These are phyloP conservation scores for Proctacanthus coquilletti DNA, from an alignment of 1,140 invertebrate genomes.

Conservation along the genomic window DNA sequence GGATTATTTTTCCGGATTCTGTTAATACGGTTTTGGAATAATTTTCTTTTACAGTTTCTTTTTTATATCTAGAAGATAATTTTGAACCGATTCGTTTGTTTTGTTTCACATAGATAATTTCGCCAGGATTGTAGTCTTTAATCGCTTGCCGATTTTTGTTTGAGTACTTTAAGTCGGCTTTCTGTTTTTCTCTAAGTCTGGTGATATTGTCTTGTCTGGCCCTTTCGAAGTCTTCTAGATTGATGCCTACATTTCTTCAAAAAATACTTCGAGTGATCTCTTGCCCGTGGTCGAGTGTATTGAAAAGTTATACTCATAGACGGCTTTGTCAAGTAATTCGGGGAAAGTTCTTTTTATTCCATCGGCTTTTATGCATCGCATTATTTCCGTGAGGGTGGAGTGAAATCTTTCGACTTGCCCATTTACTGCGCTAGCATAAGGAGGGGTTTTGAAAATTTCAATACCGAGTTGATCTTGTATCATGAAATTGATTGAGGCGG, in stretches of 20 bases:
- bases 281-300: conserved; percentile 2
- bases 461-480: conserved; percentile 8
- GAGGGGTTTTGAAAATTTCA: conserved; percentile 7
- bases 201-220: not conserved
- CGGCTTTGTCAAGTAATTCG: conserved; percentile 4
- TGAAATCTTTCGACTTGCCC: conserved; percentile 9
- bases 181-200: conserved; percentile 4
- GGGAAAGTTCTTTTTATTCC: not conserved
- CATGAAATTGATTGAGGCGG: conserved; percentile 8
- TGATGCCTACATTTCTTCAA: conserved; percentile 1
- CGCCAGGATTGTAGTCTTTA: conserved; percentile 1
- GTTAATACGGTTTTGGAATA: not conserved
- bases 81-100: conserved; percentile 6
- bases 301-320: conserved; percentile 5
- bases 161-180: conserved; percentile 4
- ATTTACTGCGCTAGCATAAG: conserved; percentile 5
- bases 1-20: conserved; percentile 3
- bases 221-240: not conserved
- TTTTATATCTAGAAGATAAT: conserved; percentile 6
- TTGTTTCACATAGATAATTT: conserved; percentile 5
- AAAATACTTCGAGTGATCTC: conserved; percentile 2
- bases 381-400: conserved; percentile 8
- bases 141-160: conserved; percentile 2
- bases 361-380: not conserved
- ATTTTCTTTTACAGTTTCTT: conserved; percentile 4